These are phyloP conservation scores for Thamnaconus septentrionalis DNA, from an alignment of 2,113 vertebrate genomes.

Conservation along the genomic window DNA sequence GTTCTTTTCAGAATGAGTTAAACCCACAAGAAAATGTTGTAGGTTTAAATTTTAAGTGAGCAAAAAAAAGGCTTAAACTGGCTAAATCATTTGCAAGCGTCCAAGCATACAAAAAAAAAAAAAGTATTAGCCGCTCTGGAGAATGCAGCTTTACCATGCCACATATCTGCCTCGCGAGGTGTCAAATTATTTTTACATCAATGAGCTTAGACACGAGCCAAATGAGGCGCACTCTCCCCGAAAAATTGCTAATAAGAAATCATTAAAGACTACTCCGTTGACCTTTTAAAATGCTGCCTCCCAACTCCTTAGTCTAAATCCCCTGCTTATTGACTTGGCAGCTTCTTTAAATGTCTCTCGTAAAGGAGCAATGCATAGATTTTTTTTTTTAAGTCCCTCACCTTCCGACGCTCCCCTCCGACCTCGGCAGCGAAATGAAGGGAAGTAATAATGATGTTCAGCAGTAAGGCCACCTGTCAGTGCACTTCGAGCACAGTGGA, in stretches of 20 bases:
- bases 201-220: slow-evolving; percentile 47
- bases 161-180: slow-evolving; percentile 27
- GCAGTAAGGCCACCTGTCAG: slow-evolving; percentile 27
- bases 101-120: not conserved
- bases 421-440: slow-evolving; percentile 8
- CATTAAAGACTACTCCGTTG: slow-evolving; percentile 71
- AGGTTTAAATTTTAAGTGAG: too few species aligned
- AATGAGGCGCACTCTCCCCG: slow-evolving; percentile 47
- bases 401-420: slow-evolving; percentile 7
- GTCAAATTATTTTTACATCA: slow-evolving; percentile 50
- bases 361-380: slow-evolving; percentile 49
- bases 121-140: not conserved
- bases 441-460: slow-evolving; percentile 43
- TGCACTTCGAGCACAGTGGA: not conserved
- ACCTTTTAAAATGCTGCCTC: slow-evolving; percentile 74
- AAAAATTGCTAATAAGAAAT: slow-evolving; percentile 67
- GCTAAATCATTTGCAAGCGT: not conserved
- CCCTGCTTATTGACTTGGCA: slow-evolving; percentile 69
- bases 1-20: too few species aligned
- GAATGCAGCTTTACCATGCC: not conserved
- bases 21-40: too few species aligned
- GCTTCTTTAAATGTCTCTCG: slow-evolving; percentile 53
- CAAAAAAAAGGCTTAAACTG: not conserved
- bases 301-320: slow-evolving; percentile 61
- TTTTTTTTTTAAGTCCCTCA: not conserved